Evolutionary conservation across 2,888 invertebrate species (phyloP), one percentile per base, ranked within the genome.

Genomic region (Balanococcus diminutus): DNA sequence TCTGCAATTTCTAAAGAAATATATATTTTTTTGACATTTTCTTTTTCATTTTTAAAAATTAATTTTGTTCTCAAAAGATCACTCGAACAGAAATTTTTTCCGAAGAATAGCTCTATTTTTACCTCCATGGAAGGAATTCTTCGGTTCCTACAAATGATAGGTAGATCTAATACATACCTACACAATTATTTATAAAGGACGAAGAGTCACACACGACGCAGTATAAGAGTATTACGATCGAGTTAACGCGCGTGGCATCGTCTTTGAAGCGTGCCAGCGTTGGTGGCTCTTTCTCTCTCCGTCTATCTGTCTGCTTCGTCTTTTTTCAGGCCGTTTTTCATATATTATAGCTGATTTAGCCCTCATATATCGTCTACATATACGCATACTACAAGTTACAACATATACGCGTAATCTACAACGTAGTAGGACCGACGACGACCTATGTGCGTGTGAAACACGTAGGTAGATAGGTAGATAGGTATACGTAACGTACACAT

Each of bases 271-370:
- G 56, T 32, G 75, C 75, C 75, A 28, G 31, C 75, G 75, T 32
- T 28, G 28, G 75, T 32, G 31, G 32, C 75, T 75, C 31, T 75
- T 28, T 67, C 67, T 22, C 56, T 22, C 4, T 56, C 56, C 4
- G 2, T 56, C 67, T 67, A 9, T 67, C 28, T 14, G 8, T 67
- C 67, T 8, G 67, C 14, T 67, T 19, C 3, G n/a, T 67, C 14
- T 67, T 67, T 67, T 67, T 22, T 67, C 28, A 11, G 67, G 31
- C 31, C 28, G 28, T 75, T 75, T 32, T 75, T 32, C 75, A 75
- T 32, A 75, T 32, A 32, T 28, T n/a, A n/a, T n/a, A n/a, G 75
- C 75, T 32, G 75, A 75, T 75, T 56, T 56, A 56, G 56, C 56
- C 22, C 11, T 6, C 56, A 22, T 56, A 56, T 9, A 22, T 22